phyloP scores from a whole-genome alignment of 2,797 vertebrate genomes.

The Cottoperca gobio region DNA sequence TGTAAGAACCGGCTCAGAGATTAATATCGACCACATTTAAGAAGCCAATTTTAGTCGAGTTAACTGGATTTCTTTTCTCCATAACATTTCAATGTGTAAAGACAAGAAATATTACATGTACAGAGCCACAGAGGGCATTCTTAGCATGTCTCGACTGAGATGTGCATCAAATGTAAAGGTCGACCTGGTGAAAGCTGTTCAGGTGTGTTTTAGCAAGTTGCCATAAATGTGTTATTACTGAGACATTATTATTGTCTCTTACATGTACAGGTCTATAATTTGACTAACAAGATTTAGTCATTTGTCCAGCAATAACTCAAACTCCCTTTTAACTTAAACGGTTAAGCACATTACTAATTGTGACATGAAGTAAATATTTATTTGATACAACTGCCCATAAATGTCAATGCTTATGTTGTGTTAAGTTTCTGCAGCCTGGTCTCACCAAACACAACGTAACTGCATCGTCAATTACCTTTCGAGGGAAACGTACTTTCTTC shows the following conservation, averaged over 20 bases:
- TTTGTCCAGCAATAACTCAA: neutral
- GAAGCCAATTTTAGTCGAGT: neutral
- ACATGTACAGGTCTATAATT: neutral
- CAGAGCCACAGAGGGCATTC: neutral
- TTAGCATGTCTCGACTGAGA: neutral
- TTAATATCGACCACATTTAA: neutral
- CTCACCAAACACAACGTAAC: no score
- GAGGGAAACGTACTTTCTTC: no score
- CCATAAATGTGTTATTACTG: neutral
- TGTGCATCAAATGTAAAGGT: neutral
- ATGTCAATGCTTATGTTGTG: neutral
- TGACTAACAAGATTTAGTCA: neutral
- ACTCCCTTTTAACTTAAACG: neutral
- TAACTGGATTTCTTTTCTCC: neutral
- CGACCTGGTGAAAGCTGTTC: neutral
- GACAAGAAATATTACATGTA: neutral
- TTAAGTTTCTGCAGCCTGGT: neutral
- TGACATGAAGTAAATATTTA: neutral
- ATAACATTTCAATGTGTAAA: neutral
- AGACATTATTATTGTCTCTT: neutral
- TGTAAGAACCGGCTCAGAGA: slow-evolving; percentile 1
- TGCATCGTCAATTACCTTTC: no score
- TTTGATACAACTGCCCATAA: neutral
- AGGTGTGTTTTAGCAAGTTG: neutral
- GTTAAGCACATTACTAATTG: neutral